Evolutionary conservation across 2,888 invertebrate species (phyloP), one percentile per base, ranked within the genome.

Genomic region (Xanthostigma xanthostigma): DNA sequence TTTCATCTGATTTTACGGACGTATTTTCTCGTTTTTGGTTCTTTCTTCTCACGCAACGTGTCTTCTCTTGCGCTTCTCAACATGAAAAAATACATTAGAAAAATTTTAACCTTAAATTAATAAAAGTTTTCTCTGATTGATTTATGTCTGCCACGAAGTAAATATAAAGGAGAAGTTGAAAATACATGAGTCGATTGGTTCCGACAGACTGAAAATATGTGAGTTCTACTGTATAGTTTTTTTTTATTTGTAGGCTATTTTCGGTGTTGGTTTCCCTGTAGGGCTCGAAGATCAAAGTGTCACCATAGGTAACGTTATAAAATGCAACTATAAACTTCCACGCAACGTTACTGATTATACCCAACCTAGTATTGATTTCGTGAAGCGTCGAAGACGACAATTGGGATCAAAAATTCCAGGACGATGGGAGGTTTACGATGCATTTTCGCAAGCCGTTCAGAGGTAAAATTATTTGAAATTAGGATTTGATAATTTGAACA

Each of bases 261-360:
- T 78, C 46, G 81, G 81, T 58, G 67, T 81, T 49, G 81, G 81
- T 59, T 67, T 81, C 33, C 80, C 81, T 2, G 74, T 80, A 34
- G 79, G 79, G 58, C 64, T 78, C 12, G 73, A 74, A 61, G 73
- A 75, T 59, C 70, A 76, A 54, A 70, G 78, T 54, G 75, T 81
- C 8, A 76, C 78, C 11, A 70, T 78, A 36, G 81, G 81, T 1
- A 74, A 76, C 9, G 79, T 79, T 13, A 72, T 80, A 34, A 82
- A 82, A 62, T 77, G 79, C 53, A 79, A 78, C 62, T 82, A 80
- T 63, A 69, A 74, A 52, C 63, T 82, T 51, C 81, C 81, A 8
- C 75, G 74, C 47, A 81, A 81, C 58, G 74, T 75, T 55, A 64
- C 74, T 1, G 70, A 73, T 59, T 77, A 75, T 55, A 76, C 76